Conservation (phyloP, 2,888 invertebrate species). For the Rotaria socialis region DNA sequence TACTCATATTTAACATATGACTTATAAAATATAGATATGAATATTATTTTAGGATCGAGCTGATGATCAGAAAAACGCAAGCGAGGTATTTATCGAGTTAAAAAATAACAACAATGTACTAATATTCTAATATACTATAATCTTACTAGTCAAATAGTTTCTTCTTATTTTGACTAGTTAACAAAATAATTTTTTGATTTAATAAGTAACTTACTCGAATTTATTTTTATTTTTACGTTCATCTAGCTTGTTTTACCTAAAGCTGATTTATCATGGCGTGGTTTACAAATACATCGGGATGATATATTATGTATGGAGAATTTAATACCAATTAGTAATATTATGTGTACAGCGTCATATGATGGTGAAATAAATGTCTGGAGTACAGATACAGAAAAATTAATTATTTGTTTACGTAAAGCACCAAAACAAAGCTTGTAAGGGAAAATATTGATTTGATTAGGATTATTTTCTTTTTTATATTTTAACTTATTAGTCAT, state of each 20-base stretch:
- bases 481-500: background rate
- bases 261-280: constrained; percentile 52
- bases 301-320: constrained; percentile 56
- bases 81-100: background rate
- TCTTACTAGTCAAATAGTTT: background rate
- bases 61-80: background rate
- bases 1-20: constrained; percentile 48
- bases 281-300: constrained; percentile 57
- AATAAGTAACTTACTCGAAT: no score
- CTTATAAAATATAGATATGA: constrained; percentile 6
- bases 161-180: constrained; percentile 51
- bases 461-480: background rate
- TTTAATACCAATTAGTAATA: constrained; percentile 62
- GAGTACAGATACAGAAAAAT: constrained; percentile 56
- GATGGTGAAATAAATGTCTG: constrained; percentile 58
- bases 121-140: background rate
- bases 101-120: background rate
- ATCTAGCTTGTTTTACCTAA: constrained; percentile 26
- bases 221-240: background rate
- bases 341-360: constrained; percentile 65
- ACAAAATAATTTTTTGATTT: constrained; percentile 45
- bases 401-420: constrained; percentile 53
- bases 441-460: background rate
- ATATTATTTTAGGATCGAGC: background rate
- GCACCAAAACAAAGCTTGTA: constrained; percentile 49